Conservation (phyloP, 1,140 invertebrate genomes). For the Pseudomyrmex pallidus region DNA sequence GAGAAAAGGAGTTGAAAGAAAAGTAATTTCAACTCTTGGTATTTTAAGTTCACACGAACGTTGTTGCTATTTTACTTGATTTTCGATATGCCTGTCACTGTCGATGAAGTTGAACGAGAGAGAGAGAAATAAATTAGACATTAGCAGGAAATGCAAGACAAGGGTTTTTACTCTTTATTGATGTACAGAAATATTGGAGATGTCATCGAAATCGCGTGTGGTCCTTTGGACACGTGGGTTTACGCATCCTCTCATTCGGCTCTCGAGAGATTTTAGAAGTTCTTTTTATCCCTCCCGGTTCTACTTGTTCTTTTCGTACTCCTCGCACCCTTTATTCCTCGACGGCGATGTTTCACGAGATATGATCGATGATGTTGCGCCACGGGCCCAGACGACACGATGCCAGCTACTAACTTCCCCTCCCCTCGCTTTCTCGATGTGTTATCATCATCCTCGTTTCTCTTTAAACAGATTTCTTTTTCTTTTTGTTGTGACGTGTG, state of each 20-base stretch:
- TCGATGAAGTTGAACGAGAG: not conserved
- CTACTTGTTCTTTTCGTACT: conserved; percentile 43
- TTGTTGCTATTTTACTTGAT: not conserved
- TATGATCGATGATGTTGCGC: conserved; percentile 66
- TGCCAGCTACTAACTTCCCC: conserved; percentile 49
- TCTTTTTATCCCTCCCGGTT: conserved; percentile 2
- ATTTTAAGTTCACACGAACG: not conserved
- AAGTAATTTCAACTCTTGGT: not conserved
- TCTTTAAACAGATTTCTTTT: conserved; percentile 22
- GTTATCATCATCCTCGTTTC: conserved; percentile 45
- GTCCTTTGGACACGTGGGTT: not conserved
- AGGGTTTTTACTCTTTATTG: not conserved
- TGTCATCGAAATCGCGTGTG: conserved; percentile 53
- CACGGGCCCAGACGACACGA: conserved; percentile 56
- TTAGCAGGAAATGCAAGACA: too few species aligned
- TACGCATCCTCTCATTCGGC: conserved; percentile 23
- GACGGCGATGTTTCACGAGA: conserved; percentile 26
- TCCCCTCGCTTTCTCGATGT: conserved; percentile 43
- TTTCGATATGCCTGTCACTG: not conserved
- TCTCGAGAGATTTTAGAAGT: conserved; percentile 56
- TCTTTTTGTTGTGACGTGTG: conserved; percentile 1
- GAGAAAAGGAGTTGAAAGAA: not conserved
- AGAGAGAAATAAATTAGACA: too few species aligned
- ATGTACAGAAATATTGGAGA: conserved; percentile 20
- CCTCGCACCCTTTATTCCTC: conserved; percentile 54